Percentiles rank a stretch among this genome's conserved stretches.
Evolutionary conservation across 2,888 invertebrate genomes (phyloP).

Genomic region (Theristus sp.): DNA sequence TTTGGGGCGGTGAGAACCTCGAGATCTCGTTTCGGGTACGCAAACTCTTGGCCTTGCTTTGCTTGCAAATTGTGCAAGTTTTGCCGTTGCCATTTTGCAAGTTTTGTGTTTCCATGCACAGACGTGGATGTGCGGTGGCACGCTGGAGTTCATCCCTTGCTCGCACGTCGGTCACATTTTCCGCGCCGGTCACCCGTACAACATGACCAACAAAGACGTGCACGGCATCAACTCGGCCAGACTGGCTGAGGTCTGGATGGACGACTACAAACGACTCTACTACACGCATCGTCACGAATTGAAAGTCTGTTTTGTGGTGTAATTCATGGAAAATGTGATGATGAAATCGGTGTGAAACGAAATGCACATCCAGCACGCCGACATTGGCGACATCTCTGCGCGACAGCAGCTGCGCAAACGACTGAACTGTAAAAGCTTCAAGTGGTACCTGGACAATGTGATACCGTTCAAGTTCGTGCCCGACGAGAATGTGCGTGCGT

Average conservation of each 20-base stretch:
- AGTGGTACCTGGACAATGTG: constrained; percentile 73
- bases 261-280: constrained; percentile 77
- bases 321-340: too few species aligned
- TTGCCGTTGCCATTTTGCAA: neutral
- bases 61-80: neutral
- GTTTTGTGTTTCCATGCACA: neutral
- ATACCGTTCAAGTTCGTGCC: constrained; percentile 77
- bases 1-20: constrained; percentile 91
- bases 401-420: constrained; percentile 56
- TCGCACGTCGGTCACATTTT: constrained; percentile 91
- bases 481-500: constrained; percentile 55
- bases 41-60: too few species aligned
- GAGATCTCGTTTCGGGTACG: constrained; percentile 71
- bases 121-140: constrained; percentile 64
- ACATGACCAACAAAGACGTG: constrained; percentile 45
- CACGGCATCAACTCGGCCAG: constrained; percentile 91
- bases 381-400: constrained; percentile 49
- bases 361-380: constrained; percentile 12
- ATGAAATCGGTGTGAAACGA: too few species aligned
- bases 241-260: constrained; percentile 92
- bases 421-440: constrained; percentile 66
- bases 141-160: constrained; percentile 77
- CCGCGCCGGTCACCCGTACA: constrained; percentile 76
- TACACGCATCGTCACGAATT: constrained; percentile 64
- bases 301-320: constrained; percentile 34